These are phyloP conservation scores for Scarus forsteni DNA, from an alignment of 2,797 vertebrate species.

Conservation along the genomic window DNA sequence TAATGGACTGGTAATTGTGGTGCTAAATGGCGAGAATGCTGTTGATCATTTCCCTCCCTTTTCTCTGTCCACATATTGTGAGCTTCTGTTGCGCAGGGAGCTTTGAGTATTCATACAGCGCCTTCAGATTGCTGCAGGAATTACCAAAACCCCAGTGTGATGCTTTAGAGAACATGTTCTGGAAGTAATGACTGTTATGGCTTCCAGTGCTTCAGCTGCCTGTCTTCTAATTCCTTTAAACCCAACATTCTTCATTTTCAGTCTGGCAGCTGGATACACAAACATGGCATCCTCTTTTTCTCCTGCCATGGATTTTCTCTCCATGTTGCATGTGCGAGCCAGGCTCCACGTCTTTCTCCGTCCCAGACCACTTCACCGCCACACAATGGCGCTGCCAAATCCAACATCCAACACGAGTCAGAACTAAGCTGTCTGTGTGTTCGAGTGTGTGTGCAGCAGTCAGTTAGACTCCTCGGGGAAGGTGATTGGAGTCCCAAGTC, in stretches of 20 bases:
- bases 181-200: slow-evolving; percentile 25
- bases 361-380: slow-evolving; percentile 30
- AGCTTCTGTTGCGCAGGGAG: too few species aligned
- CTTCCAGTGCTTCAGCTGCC: slow-evolving; percentile 20
- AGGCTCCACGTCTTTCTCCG: slow-evolving; percentile 39
- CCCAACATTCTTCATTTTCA: slow-evolving; percentile 39
- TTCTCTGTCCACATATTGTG: too few species aligned
- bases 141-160: slow-evolving; percentile 24
- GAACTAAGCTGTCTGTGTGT: slow-evolving; percentile 49
- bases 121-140: slow-evolving; percentile 6
- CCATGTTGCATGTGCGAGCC: slow-evolving; percentile 3
- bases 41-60: too few species aligned
- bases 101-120: not conserved
- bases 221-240: slow-evolving; percentile 43
- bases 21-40: too few species aligned
- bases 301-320: slow-evolving; percentile 21
- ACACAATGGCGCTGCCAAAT: slow-evolving; percentile 64
- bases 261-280: slow-evolving; percentile 44
- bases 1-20: too few species aligned
- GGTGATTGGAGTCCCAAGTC: slow-evolving; percentile 62
- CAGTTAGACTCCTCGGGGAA: slow-evolving; percentile 43
- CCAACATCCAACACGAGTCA: slow-evolving; percentile 50
- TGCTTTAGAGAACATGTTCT: slow-evolving; percentile 24
- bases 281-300: slow-evolving; percentile 5
- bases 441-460: slow-evolving; percentile 34